Evolutionary conservation across 1,140 invertebrate genomes (phyloP), one percentile per base, ranked within the genome.

Genomic region (Drosophila erecta): DNA sequence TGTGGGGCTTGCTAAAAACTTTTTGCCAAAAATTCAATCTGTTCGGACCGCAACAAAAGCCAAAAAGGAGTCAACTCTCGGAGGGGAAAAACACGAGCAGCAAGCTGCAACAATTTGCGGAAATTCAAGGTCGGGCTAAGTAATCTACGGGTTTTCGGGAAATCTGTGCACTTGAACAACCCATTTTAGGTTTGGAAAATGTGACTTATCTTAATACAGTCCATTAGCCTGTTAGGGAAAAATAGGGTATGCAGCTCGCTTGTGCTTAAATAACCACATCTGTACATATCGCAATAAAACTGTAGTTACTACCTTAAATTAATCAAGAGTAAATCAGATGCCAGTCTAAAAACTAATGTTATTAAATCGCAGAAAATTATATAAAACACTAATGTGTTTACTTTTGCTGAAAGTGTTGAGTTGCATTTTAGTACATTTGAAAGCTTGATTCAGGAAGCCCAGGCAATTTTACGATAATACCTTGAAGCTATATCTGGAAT

Each of bases 11-110:
- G 65, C 79, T 86, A 81, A 81, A 87, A 85, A 76, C 35, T 70
- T 70, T 70, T 79, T 76, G 78, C 55, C 70, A 81, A 87, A 86
- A 87, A 87, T 86, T 59, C 81, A 86, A 85, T 85, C 81, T 85
- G 83, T 78, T 85, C 30, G 30, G 30, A 41, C 30, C 51, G 41
- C 60, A 8, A 41, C 66, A 47, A 22, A 62, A 56, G 72, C 57
- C 58, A 61, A 80, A 67, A 72, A 51, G 61, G 58, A 66, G 51
- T 22, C 0, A 35, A 27, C 14, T 24, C n/a, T 14, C 14, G 37
- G 14, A 17, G 14, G 20, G 12, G 10, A 6, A 40, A 7, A 33
- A 10, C 12, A 3, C n/a, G 27, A 33, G 15, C 30, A 15, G 47
- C 38, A 62, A 70, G 64, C 44, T 84, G 81, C 71, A 76, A 69